These are phyloP conservation scores for Hartigia nigra DNA, from an alignment of 2,888 invertebrate species.

Conservation along the genomic window DNA sequence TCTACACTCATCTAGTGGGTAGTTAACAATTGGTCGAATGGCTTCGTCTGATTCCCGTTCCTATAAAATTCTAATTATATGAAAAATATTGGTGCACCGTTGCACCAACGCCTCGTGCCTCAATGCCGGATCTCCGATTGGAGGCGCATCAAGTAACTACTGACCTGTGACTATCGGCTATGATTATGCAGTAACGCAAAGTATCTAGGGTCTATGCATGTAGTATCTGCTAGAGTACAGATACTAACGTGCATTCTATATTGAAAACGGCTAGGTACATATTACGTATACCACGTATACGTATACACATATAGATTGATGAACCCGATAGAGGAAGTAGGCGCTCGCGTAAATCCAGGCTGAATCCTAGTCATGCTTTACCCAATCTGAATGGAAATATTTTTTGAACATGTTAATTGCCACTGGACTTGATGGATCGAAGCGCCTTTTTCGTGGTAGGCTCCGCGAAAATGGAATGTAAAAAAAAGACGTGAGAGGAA, in stretches of 20 bases:
- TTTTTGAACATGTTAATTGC: background rate
- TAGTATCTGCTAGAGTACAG: background rate
- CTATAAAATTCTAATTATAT: background rate
- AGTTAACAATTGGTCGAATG: background rate
- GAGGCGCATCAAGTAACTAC: background rate
- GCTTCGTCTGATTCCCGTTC: background rate
- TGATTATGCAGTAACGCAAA: background rate
- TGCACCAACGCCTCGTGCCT: background rate
- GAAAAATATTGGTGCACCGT: background rate
- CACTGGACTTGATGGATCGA: background rate
- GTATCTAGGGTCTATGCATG: background rate
- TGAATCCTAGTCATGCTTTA: background rate
- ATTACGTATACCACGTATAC: background rate
- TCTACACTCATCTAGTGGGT: background rate
- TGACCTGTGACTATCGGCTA: background rate
- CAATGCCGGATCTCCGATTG: background rate
- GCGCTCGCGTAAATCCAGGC: background rate
- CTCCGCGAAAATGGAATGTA: background rate
- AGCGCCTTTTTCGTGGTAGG: background rate
- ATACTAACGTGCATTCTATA: background rate
- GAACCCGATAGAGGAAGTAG: background rate
- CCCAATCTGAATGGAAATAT: background rate
- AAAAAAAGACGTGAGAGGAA: background rate
- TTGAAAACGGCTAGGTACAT: background rate
- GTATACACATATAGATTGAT: background rate